A percentile compares a stretch with the other conserved stretches of the same genome.
phyloP scores from a whole-genome alignment of 2,113 vertebrate genomes.

The Strigops habroptila region DNA sequence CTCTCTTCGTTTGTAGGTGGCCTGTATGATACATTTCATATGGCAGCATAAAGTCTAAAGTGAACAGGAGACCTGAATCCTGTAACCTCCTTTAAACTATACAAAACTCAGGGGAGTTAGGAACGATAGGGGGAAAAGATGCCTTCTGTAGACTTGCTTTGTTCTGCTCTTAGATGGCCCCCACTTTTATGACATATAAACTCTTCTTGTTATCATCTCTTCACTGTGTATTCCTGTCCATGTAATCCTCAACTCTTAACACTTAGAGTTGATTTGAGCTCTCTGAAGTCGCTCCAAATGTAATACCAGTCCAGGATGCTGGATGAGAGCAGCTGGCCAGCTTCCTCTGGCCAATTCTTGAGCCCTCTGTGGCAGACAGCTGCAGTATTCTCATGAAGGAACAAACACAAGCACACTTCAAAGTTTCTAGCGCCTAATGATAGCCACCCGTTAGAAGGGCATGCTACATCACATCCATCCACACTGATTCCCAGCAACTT shows the following conservation, averaged over 20 bases:
- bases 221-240: background rate
- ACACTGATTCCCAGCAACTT: background rate
- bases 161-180: background rate
- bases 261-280: background rate
- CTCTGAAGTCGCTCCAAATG: background rate
- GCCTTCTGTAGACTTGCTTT: background rate
- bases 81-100: background rate
- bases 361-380: background rate
- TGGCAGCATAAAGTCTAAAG: background rate
- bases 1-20: background rate
- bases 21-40: background rate
- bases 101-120: background rate
- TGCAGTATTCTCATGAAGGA: slow-evolving; percentile 1
- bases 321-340: background rate
- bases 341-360: background rate
- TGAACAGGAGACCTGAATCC: background rate
- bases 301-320: background rate
- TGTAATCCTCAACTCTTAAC: background rate
- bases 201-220: background rate
- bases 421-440: background rate
- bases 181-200: background rate
- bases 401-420: background rate
- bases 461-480: background rate
- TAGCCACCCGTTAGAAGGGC: background rate
- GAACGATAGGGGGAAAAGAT: background rate